A percentile compares a stretch with the other conserved stretches of the same genome.
Conservation (phyloP, 2,797 vertebrate species). For the Gallinago nigripennis region DNA sequence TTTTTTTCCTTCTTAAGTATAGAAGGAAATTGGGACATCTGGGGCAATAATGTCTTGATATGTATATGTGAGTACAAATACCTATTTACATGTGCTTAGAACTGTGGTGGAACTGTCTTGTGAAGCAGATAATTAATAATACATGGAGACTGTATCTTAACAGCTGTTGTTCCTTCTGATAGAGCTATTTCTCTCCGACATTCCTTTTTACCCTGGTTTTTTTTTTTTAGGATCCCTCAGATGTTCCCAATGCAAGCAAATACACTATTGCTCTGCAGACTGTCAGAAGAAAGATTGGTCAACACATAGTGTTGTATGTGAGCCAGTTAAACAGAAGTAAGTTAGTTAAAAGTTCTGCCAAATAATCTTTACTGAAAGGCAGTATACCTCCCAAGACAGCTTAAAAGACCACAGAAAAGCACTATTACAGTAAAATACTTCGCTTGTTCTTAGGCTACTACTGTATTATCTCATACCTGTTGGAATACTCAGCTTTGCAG, state of each 20-base stretch:
- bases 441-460: neutral
- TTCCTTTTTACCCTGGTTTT: neutral
- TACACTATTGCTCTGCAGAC: constrained; percentile 83
- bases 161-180: neutral
- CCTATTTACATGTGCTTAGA: neutral
- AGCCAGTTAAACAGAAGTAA: constrained; percentile 67
- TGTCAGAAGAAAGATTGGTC: constrained; percentile 92
- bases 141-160: neutral
- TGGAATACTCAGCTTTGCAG: neutral
- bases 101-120: neutral
- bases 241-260: constrained; percentile 87
- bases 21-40: neutral
- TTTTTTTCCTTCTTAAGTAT: neutral
- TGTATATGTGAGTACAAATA: neutral
- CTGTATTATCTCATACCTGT: neutral
- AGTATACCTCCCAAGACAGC: neutral
- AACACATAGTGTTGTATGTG: constrained; percentile 83
- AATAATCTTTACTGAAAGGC: neutral
- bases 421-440: neutral
- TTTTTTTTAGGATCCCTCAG: constrained; percentile 78
- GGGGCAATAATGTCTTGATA: neutral
- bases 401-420: neutral
- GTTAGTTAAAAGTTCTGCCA: neutral
- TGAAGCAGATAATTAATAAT: neutral
- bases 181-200: neutral